phyloP scores from a whole-genome alignment of 2,797 vertebrate genomes.

The Etheostoma nigrum region DNA sequence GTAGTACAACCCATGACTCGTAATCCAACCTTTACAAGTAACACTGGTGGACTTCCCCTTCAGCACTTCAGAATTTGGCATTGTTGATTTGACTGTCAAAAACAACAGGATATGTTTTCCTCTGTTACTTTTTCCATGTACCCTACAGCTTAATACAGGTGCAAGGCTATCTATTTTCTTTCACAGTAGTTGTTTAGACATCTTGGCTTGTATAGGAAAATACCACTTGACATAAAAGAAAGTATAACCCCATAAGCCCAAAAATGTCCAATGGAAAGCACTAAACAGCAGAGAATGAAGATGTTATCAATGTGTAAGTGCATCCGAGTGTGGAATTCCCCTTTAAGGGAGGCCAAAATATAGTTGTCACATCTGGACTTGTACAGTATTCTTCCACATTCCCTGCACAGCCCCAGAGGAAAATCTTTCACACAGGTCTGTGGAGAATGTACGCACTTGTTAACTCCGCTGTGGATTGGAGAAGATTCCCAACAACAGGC shows the following conservation, averaged over 20 bases:
- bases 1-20: neutral
- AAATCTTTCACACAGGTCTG: constrained; percentile 12
- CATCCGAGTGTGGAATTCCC: constrained; percentile 2
- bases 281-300: neutral
- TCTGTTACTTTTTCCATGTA: too few species aligned
- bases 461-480: constrained; percentile 22
- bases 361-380: constrained; percentile 51
- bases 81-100: neutral
- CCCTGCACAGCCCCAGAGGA: constrained; percentile 22
- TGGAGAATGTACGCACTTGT: constrained; percentile 24
- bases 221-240: neutral
- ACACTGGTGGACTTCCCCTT: neutral
- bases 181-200: constrained; percentile 9
- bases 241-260: constrained; percentile 11
- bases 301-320: neutral
- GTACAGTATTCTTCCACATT: constrained; percentile 14
- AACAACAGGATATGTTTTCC: neutral
- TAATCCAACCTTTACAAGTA: neutral
- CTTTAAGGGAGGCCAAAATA: constrained; percentile 34
- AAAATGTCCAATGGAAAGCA: constrained; percentile 10
- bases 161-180: neutral
- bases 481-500: constrained; percentile 22
- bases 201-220: neutral
- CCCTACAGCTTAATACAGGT: constrained; percentile 11
- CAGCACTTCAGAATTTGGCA: neutral